Evolutionary conservation across 2,113 vertebrate species (phyloP), one percentile per base, ranked within the genome.

Genomic region (Motacilla alba): DNA sequence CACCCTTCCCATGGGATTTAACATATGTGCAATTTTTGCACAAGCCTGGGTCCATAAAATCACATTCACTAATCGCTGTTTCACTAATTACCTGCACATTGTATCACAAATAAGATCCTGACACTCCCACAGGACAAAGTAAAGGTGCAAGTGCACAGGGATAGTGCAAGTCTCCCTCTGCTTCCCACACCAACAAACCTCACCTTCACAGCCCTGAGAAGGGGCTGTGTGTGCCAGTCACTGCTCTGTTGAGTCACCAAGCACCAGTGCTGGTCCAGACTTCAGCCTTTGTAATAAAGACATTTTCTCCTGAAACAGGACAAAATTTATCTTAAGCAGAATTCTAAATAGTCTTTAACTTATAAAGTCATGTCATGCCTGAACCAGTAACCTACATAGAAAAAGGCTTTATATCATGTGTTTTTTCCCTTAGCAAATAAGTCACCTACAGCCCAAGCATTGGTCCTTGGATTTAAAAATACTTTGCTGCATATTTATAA

Each of bases 401-500:
- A 88, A 69, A 93, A 74, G 13, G 26, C 49, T 91, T 94, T 92
- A 37, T 74, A 80, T 94, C 30, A 30, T 70, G 11, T 64, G 50
- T 2, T 43, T 90, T 86, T 89, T 58, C 37, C 46, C 17, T 53
- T 91, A 49, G 62, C 62, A 89, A 93, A 76, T 92, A 89, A 95
- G 87, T 97, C 91, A 96, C 87, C 89, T 91, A 94, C 78, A 91
- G 68, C 43, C 91, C 90, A 96, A 92, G 80, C 68, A 35, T 13
- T 60, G 82, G 90, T 92, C 87, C 90, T 85, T 91, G 85, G 78
- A 73, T 94, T 96, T 96, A 95, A 96, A 96, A 93, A 94, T 89
- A 88, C 63, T 88, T 83, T 33, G 10, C 92, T 96, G 95, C 83
- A 94, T 96, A 96, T 96, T 96, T 94, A 96, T 95, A 96, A 88